A percentile compares a stretch with the other conserved stretches of the same genome.
Evolutionary conservation across 2,113 vertebrate species (phyloP).

Genomic region (Melierax canorus): DNA sequence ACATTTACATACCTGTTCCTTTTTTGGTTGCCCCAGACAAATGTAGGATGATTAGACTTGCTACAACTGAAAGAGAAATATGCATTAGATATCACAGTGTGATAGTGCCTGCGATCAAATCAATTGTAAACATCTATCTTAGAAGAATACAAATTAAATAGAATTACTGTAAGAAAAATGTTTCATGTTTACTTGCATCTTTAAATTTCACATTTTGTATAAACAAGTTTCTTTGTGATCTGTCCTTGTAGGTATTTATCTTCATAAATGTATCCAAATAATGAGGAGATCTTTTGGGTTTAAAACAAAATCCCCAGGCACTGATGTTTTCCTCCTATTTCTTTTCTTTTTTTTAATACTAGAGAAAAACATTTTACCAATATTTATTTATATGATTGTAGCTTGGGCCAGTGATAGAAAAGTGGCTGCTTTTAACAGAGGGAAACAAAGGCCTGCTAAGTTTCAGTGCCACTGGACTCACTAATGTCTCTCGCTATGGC

Average conservation of each 20-base stretch:
- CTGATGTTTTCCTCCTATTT: background rate
- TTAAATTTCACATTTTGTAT: background rate
- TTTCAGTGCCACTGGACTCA: background rate
- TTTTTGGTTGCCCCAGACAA: slow-evolving; percentile 94
- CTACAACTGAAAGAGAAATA: slow-evolving; percentile 88
- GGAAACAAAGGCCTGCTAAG: background rate
- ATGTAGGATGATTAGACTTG: slow-evolving; percentile 97
- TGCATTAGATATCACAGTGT: slow-evolving; percentile 8
- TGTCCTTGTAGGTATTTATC: background rate
- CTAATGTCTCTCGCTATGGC: background rate
- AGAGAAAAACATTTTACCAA: background rate
- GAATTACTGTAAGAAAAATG: background rate
- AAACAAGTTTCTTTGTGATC: background rate
- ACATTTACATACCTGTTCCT: slow-evolving; percentile 87
- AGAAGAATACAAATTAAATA: background rate
- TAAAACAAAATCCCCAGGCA: background rate
- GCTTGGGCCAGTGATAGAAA: background rate
- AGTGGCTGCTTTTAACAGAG: background rate
- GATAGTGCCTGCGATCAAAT: background rate
- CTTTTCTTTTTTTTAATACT: background rate
- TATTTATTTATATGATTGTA: background rate
- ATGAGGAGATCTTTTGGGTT: background rate
- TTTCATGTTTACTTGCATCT: background rate
- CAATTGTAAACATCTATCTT: background rate
- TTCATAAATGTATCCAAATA: background rate